These are phyloP conservation scores for Standfussiana lucernea DNA, from an alignment of 2,888 invertebrate species.

Conservation along the genomic window DNA sequence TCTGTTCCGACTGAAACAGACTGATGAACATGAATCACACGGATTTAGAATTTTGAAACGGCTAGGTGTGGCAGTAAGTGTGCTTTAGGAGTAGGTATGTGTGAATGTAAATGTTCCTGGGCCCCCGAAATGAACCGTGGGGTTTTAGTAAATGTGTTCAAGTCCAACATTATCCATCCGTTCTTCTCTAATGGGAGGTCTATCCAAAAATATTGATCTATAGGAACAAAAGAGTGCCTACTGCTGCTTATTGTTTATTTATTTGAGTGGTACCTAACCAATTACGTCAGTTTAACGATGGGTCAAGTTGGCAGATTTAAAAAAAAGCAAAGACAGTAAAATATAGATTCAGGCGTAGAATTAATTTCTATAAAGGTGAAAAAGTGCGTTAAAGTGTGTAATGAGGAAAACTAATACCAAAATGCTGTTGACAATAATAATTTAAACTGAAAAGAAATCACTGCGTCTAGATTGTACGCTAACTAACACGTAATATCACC, in stretches of 20 bases:
- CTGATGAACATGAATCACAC: conserved; percentile 62
- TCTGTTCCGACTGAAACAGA: conserved; percentile 64
- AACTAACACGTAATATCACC: neutral
- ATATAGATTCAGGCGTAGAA: neutral
- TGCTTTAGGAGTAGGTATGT: neutral
- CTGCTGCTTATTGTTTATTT: neutral
- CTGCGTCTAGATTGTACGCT: neutral
- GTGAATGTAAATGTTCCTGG: neutral
- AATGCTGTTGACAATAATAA: neutral
- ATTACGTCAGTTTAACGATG: too few species aligned
- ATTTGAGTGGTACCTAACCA: neutral
- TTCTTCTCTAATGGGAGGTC: neutral
- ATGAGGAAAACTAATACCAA: neutral
- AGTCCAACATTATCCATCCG: neutral
- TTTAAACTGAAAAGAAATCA: neutral
- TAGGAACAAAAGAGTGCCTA: neutral
- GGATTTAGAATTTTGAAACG: neutral
- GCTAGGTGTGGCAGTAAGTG: conserved; percentile 22
- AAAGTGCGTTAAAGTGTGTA: neutral
- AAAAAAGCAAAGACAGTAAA: neutral
- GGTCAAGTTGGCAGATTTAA: too few species aligned
- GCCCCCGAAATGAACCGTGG: neutral
- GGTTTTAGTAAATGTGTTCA: neutral
- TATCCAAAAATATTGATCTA: neutral
- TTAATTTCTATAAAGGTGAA: neutral